Evolutionary conservation across 2,797 vertebrate species (phyloP), one percentile per base, ranked within the genome.

Genomic region (Chaenodraco wilsoni): DNA sequence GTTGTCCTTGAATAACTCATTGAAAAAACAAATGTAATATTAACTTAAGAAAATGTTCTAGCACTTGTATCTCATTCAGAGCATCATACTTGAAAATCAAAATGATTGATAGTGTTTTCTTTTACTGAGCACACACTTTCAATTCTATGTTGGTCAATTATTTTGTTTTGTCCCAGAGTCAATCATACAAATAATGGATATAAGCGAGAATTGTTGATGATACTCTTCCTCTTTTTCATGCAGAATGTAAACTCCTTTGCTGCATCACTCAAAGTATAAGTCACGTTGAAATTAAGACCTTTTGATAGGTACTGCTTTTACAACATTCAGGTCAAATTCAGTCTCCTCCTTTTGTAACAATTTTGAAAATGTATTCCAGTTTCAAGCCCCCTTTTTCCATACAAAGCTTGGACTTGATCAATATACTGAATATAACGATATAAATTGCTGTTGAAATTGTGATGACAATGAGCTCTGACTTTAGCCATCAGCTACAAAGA

Each of bases 361-460:
- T 9, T 37, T 37, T 37, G 8, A 37, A 37, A 6, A 37, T 37
- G 1, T 37, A 1, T 37, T 37, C 33, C 33, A 37, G 33, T 37
- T 37, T 37, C 9, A 37, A 37, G 33, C 33, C 33, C 33, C 33
- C 6, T 37, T 9, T 37, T 37, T 37, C 8, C 13, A 64, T 49
- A 57, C 0, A 58, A 16, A 9, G 33, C 9, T 56, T 33, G 31
- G 12, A 68, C 37, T 54, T 19, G 23, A 31, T 40, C 11, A 10
- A 19, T 7, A 2, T 9, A 37, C 33, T 37, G 33, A 17, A 46
- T 44, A 15, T 21, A 74, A 46, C 23, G 16, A 33, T 52, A 31
- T 51, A 62, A 76, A 78, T 50, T 66, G 54, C 41, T 51, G 5
- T 21, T 56, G 66, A 65, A 57, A 68, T 14, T 12, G 3, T 48